Evolutionary conservation across 92 coral and sea anemone species (phyloP).

Genomic region (Scolanthus callimorphus): DNA sequence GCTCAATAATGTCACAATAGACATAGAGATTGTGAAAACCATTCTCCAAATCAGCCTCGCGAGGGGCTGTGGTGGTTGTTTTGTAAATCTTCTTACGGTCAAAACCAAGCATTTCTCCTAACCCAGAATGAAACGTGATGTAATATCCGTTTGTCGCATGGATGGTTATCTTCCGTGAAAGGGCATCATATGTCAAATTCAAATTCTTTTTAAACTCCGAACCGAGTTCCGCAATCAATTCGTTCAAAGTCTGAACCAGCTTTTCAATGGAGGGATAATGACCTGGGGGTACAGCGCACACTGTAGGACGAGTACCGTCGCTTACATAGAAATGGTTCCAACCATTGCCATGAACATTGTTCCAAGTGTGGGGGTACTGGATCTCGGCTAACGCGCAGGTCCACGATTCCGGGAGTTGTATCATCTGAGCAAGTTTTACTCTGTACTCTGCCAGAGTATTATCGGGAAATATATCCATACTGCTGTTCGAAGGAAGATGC

Average conservation of each 20-base stretch:
- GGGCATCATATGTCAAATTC: conserved; percentile 14
- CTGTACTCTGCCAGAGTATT: conserved; percentile 46
- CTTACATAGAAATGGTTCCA: conserved; percentile 14
- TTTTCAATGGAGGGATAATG: conserved; percentile 9
- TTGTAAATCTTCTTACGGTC: too few species aligned
- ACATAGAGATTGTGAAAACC: conserved; percentile 21
- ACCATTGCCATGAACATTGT: conserved; percentile 12
- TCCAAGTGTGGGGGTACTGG: conserved; percentile 25
- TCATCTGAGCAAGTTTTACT: conserved; percentile 23
- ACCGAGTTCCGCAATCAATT: too few species aligned
- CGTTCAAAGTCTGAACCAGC: background rate
- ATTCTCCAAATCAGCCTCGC: conserved; percentile 18
- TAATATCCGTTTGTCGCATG: conserved; percentile 5
- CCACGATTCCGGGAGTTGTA: conserved; percentile 24
- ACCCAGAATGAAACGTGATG: background rate
- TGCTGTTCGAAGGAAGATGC: conserved; percentile 34
- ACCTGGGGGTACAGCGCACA: background rate
- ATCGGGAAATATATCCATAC: conserved; percentile 28
- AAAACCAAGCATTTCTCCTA: conserved; percentile 5
- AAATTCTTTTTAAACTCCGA: conserved; percentile 11
- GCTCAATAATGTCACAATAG: conserved; percentile 18
- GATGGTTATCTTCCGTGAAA: conserved; percentile 25
- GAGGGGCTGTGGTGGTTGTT: conserved; percentile 4
- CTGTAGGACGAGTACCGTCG: background rate
- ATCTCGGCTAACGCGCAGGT: conserved; percentile 22